These are phyloP conservation scores for Ochotona princeps DNA, from an alignment of 2,113 vertebrate genomes.

Conservation along the genomic window DNA sequence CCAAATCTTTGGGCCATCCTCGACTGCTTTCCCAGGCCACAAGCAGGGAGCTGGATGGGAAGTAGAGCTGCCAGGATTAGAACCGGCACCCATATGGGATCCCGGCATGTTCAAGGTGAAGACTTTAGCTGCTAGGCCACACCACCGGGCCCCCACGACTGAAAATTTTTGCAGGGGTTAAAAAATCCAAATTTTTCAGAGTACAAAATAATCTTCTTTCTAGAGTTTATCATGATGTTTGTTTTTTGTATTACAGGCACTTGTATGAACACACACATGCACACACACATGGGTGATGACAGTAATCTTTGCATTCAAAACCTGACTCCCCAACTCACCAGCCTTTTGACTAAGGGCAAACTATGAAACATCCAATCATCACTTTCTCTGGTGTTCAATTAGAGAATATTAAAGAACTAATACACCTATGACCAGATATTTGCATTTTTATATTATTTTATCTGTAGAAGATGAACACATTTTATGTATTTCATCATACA, in stretches of 20 bases:
- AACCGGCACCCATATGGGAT: too few species aligned
- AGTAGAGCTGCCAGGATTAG: too few species aligned
- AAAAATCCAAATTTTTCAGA: background rate
- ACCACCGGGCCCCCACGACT: too few species aligned
- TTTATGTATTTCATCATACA: too few species aligned
- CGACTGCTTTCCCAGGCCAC: too few species aligned
- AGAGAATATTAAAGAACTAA: slow-evolving; percentile 3
- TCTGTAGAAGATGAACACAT: too few species aligned
- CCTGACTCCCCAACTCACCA: background rate
- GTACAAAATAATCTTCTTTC: background rate
- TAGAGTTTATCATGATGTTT: background rate
- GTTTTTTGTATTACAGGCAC: background rate
- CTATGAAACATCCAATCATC: background rate
- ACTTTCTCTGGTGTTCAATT: background rate
- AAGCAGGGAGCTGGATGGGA: too few species aligned
- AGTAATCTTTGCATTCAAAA: background rate
- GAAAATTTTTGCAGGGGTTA: background rate
- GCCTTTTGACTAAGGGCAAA: background rate
- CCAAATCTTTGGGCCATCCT: too few species aligned
- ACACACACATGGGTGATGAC: background rate
- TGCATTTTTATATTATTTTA: too few species aligned
- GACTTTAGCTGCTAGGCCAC: too few species aligned
- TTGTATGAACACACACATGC: background rate
- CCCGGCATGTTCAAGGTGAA: too few species aligned
- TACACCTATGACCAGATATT: background rate